Evolutionary conservation across 1,140 invertebrate genomes (phyloP).

Genomic region (Macrobrachium nipponense): DNA sequence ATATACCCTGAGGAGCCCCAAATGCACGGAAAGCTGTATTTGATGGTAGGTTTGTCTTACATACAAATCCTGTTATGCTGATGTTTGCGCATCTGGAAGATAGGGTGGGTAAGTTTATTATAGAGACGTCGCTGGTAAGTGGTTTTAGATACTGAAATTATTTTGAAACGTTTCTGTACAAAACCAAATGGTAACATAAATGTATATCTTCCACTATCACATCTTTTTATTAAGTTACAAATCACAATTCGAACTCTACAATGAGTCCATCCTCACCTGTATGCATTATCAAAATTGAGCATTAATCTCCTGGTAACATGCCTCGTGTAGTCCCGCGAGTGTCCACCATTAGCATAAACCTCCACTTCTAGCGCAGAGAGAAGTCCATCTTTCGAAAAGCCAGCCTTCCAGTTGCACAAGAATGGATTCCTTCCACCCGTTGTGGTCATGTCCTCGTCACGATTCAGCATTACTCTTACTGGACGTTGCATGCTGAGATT

Average conservation of each 20-base stretch:
- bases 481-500: constrained; percentile 72
- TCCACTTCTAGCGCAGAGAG: constrained; percentile 79
- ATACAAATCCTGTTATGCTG: constrained; percentile 74
- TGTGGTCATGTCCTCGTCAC: constrained; percentile 94
- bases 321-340: constrained; percentile 83
- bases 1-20: constrained; percentile 91
- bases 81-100: constrained; percentile 14
- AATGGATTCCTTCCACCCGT: constrained; percentile 91
- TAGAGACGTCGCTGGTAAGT: too few species aligned
- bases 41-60: constrained; percentile 87
- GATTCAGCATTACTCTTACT: constrained; percentile 87
- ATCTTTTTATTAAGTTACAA: too few species aligned
- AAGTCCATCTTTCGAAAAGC: constrained; percentile 80
- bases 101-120: too few species aligned
- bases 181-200: too few species aligned
- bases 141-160: too few species aligned
- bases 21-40: constrained; percentile 93
- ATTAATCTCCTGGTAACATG: constrained; percentile 36
- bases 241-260: too few species aligned
- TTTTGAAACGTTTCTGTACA: too few species aligned
- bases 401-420: constrained; percentile 86
- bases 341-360: constrained; percentile 87
- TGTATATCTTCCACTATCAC: too few species aligned
- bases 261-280: constrained; percentile 21
- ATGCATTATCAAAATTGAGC: constrained; percentile 47